phyloP scores from a whole-genome alignment of 2,797 vertebrate species.

The Lophius americanus region DNA sequence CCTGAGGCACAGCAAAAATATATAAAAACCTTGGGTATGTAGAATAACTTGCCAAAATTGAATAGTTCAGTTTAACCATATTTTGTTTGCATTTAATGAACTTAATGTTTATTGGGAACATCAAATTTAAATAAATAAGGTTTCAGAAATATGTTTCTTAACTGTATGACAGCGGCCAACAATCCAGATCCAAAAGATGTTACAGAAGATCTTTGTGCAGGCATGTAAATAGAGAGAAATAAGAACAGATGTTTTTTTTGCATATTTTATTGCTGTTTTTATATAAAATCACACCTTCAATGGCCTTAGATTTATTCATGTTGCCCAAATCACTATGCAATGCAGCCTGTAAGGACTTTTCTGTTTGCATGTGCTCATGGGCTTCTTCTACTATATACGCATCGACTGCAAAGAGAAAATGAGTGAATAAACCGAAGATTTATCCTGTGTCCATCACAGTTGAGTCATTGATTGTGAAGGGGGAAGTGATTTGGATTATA shows the following conservation, averaged over 20 bases:
- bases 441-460: slow-evolving; percentile 43
- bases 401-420: neutral
- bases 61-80: neutral
- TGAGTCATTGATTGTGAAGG: slow-evolving; percentile 43
- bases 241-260: neutral
- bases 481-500: slow-evolving; percentile 48
- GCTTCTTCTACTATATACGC: slow-evolving; percentile 1
- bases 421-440: slow-evolving; percentile 45
- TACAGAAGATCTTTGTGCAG: neutral
- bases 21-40: slow-evolving; percentile 6
- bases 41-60: neutral
- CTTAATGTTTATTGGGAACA: slow-evolving; percentile 6
- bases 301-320: neutral
- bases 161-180: neutral
- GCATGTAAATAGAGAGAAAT: too few relatives aligned
- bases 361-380: neutral
- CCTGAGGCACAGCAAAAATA: slow-evolving; percentile 4
- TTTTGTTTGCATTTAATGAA: neutral
- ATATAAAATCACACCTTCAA: neutral
- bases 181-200: neutral
- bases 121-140: neutral
- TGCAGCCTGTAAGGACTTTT: neutral
- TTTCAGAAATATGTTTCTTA: neutral
- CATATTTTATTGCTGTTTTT: neutral
- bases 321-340: neutral